Evolutionary conservation across 2,888 invertebrate genomes (phyloP).

Genomic region (Sinodicranocentrus sp.): DNA sequence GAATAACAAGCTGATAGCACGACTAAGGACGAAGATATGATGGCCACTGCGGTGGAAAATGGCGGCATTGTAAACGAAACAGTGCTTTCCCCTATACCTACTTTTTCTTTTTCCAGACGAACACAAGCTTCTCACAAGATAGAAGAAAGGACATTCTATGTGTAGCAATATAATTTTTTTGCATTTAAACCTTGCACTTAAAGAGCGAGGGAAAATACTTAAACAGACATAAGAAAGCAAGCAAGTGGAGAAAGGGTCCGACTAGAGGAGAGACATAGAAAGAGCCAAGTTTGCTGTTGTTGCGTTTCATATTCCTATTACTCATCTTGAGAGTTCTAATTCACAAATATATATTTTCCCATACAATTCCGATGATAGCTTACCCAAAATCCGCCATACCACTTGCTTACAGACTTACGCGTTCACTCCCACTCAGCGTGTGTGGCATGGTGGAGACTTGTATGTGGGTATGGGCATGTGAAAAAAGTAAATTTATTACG

Average conservation of each 20-base stretch:
- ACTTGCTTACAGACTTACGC: constrained; percentile 5
- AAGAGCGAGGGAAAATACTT: no score
- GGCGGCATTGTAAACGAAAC: not conserved
- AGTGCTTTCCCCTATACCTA: not conserved
- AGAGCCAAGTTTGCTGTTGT: constrained; percentile 20
- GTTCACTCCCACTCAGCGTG: constrained; percentile 7
- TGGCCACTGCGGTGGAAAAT: constrained; percentile 31
- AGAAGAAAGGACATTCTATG: not conserved
- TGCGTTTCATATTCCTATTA: constrained; percentile 55
- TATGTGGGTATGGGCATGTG: constrained; percentile 7
- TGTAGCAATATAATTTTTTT: not conserved
- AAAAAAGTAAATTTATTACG: constrained; percentile 47
- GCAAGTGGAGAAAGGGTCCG: not conserved
- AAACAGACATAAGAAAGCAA: not conserved
- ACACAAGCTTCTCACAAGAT: not conserved
- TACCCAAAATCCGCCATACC: not conserved
- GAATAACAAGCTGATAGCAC: constrained; percentile 16
- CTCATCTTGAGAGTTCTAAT: constrained; percentile 55
- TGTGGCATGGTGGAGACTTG: not conserved
- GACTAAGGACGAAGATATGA: not conserved
- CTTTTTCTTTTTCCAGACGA: not conserved
- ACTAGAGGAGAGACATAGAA: not conserved
- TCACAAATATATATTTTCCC: constrained; percentile 44
- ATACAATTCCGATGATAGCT: constrained; percentile 2
- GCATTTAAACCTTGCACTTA: not conserved